phyloP scores from a whole-genome alignment of 1,140 invertebrate genomes.

The Platyura marginata region DNA sequence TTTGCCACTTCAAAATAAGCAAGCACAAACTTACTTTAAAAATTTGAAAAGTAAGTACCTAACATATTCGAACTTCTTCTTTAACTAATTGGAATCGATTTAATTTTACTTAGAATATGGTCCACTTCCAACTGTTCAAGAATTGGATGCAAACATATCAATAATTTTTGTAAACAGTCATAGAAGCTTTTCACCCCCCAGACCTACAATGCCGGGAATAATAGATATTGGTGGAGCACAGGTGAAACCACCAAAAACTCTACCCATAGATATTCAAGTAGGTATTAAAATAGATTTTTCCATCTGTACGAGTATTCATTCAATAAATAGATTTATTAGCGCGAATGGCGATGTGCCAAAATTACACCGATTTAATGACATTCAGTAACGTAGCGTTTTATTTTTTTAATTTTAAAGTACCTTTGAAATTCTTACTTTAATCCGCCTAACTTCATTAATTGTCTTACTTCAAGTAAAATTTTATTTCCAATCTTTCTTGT shows the following conservation, averaged over 20 bases:
- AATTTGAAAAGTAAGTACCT: too few relatives aligned
- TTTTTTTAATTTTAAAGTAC: background rate
- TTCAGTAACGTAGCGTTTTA: background rate
- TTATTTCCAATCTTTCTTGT: too few relatives aligned
- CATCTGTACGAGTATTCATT: too few relatives aligned
- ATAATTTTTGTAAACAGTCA: constrained; percentile 29
- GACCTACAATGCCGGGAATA: constrained; percentile 25
- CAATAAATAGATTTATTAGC: constrained; percentile 15
- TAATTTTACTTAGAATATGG: too few relatives aligned
- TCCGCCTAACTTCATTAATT: constrained; percentile 7
- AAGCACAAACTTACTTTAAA: background rate
- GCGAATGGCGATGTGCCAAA: constrained; percentile 19
- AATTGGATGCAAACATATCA: constrained; percentile 21
- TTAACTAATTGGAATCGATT: too few relatives aligned
- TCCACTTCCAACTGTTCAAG: background rate
- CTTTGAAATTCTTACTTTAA: too few relatives aligned
- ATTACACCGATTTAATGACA: constrained; percentile 9
- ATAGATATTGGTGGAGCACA: constrained; percentile 32
- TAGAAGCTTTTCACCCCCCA: constrained; percentile 21
- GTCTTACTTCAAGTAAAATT: background rate
- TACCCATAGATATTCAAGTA: constrained; percentile 22
- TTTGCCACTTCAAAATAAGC: background rate
- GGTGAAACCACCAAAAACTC: constrained; percentile 18
- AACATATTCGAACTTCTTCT: too few relatives aligned
- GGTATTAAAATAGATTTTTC: too few relatives aligned